Percentiles rank a stretch among this genome's conserved stretches.
Conservation (phyloP, 2,888 invertebrate genomes). For the Cerceris rybyensis region DNA sequence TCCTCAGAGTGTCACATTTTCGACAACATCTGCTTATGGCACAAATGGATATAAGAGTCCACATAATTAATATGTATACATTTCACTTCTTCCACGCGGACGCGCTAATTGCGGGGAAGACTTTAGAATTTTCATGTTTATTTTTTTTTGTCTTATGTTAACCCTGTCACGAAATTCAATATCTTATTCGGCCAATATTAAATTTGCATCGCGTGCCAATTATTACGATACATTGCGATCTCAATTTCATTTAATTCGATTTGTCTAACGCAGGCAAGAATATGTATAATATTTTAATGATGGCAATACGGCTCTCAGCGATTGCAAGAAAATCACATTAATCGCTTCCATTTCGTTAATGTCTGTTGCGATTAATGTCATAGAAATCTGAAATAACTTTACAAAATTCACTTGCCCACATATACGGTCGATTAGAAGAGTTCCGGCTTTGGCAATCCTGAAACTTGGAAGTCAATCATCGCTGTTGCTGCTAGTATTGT, state of each 20-base stretch:
- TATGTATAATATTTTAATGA: conserved; percentile 23
- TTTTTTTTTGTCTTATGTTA: conserved; percentile 24
- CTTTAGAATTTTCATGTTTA: conserved; percentile 48
- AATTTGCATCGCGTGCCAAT: conserved; percentile 26
- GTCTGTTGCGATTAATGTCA: conserved; percentile 43
- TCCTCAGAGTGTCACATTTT: conserved; percentile 47
- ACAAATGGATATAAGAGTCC: conserved; percentile 73
- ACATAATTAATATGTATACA: conserved; percentile 47
- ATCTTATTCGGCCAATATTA: conserved; percentile 40
- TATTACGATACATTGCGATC: conserved; percentile 9
- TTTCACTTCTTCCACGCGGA: conserved; percentile 46
- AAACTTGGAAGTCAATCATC: conserved; percentile 55
- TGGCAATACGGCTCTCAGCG: conserved; percentile 21
- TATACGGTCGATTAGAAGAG: conserved; percentile 38
- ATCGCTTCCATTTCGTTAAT: conserved; percentile 8
- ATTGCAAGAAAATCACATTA: conserved; percentile 24
- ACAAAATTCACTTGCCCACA: conserved; percentile 55
- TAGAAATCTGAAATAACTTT: conserved; percentile 44
- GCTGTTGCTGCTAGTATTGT: conserved; percentile 53
- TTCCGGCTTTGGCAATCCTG: conserved; percentile 47
- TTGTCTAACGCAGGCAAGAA: conserved; percentile 31
- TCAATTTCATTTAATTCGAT: conserved; percentile 14
- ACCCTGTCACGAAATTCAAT: conserved; percentile 37
- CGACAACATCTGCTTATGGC: conserved; percentile 69
- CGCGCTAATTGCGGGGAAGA: conserved; percentile 56